A percentile compares a stretch with the other conserved stretches of the same genome.
Conservation (phyloP, 92 coral and sea anemone species). For the Heliopora coerulea region DNA sequence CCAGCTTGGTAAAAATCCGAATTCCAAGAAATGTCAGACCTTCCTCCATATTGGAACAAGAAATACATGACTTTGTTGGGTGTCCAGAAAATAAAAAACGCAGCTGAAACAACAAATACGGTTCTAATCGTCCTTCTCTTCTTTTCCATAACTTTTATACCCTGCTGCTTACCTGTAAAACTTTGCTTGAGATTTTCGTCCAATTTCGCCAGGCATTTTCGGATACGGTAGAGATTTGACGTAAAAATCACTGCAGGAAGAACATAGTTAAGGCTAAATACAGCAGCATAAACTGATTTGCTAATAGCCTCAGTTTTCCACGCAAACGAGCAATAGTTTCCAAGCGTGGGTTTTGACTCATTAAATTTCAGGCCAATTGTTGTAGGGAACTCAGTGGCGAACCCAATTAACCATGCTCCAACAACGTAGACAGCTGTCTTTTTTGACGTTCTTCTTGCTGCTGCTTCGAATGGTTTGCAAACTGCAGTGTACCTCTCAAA, state of each 20-base stretch:
- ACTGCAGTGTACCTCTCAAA: slow-evolving; percentile 36
- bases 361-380: neutral
- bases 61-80: slow-evolving; percentile 36
- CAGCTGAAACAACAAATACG: slow-evolving; percentile 14
- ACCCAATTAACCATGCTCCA: slow-evolving; percentile 13
- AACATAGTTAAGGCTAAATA: neutral
- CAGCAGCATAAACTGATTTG: neutral
- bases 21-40: neutral
- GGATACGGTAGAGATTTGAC: slow-evolving; percentile 19
- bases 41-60: slow-evolving; percentile 22
- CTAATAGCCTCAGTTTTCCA: neutral
- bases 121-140: slow-evolving; percentile 16
- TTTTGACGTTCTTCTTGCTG: neutral
- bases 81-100: slow-evolving; percentile 34
- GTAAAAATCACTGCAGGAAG: slow-evolving; percentile 22
- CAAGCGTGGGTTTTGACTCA: neutral
- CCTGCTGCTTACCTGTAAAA: neutral
- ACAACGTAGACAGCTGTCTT: slow-evolving; percentile 5
- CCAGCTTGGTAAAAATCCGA: slow-evolving; percentile 10
- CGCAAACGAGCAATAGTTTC: neutral
- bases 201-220: slow-evolving; percentile 2
- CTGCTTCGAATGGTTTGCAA: slow-evolving; percentile 33
- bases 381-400: slow-evolving; percentile 10
- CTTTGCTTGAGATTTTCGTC: slow-evolving; percentile 1
- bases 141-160: neutral